Conservation (phyloP, 2,797 vertebrate species). For the Philypnodon macrostomus region DNA sequence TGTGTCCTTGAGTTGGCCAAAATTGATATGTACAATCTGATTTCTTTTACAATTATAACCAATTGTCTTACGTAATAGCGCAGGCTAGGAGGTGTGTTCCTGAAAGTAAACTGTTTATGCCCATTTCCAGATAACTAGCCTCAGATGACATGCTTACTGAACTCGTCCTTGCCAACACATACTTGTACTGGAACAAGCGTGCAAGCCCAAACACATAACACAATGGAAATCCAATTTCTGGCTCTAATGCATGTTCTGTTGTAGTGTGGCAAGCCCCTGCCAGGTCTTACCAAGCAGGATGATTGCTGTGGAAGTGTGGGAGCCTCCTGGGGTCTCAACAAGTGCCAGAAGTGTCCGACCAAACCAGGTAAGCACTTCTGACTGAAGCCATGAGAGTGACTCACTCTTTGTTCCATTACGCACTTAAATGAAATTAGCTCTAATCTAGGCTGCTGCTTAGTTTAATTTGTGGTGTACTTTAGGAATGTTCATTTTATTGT, state of each 20-base stretch:
- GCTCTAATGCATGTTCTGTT: constrained; percentile 69
- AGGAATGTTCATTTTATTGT: constrained; percentile 18
- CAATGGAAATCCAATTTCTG: constrained; percentile 36
- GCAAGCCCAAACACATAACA: constrained; percentile 43
- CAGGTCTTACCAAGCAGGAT: constrained; percentile 87
- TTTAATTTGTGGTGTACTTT: constrained; percentile 33
- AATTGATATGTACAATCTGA: constrained; percentile 45
- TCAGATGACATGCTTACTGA: constrained; percentile 49
- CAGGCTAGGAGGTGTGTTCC: constrained; percentile 46
- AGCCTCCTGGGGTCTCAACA: constrained; percentile 87
- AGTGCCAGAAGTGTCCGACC: constrained; percentile 82
- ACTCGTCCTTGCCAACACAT: constrained; percentile 6
- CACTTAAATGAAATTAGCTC: constrained; percentile 30
- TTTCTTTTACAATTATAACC: constrained; percentile 57
- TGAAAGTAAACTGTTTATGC: constrained; percentile 44
- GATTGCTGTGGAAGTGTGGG: constrained; percentile 94
- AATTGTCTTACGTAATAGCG: constrained; percentile 48
- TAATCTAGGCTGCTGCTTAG: constrained; percentile 31
- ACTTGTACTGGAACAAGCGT: constrained; percentile 24
- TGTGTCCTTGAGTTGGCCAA: constrained; percentile 46
- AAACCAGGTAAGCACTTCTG: constrained; percentile 84
- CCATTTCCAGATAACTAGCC: constrained; percentile 48
- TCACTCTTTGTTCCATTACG: constrained; percentile 31
- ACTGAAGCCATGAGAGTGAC: constrained; percentile 26
- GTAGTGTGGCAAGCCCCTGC: constrained; percentile 88